These are phyloP conservation scores for Apantesis nais DNA, from an alignment of 2,888 invertebrate species.

Conservation along the genomic window DNA sequence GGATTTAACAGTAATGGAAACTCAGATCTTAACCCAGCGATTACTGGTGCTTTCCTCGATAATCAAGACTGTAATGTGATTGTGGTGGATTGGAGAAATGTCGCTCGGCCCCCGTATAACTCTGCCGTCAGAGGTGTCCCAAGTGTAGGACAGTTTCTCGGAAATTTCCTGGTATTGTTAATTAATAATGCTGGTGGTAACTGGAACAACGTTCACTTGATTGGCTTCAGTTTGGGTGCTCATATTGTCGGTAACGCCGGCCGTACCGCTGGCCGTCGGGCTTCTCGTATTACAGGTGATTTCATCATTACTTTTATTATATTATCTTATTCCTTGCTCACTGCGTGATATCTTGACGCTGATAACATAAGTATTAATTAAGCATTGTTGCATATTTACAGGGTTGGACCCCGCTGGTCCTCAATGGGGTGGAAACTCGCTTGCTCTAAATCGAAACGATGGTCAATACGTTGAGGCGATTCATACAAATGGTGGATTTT, in stretches of 20 bases:
- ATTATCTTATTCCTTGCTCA: not conserved
- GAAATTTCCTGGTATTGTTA: slow-evolving; percentile 73
- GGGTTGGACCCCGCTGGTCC: too few species aligned
- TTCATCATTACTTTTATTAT: not conserved
- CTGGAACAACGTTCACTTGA: too few species aligned
- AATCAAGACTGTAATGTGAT: slow-evolving; percentile 69
- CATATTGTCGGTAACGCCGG: too few species aligned
- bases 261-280: too few species aligned
- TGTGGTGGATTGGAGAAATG: slow-evolving; percentile 72
- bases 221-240: too few species aligned
- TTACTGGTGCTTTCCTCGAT: too few species aligned
- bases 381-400: slow-evolving; percentile 30
- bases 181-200: slow-evolving; percentile 67
- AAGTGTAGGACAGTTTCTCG: slow-evolving; percentile 65
- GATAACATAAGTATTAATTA: too few species aligned
- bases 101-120: slow-evolving; percentile 58
- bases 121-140: slow-evolving; percentile 65
- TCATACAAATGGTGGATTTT: slow-evolving; percentile 69
- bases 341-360: not conserved
- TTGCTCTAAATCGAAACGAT: slow-evolving; percentile 57
- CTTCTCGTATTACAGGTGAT: slow-evolving; percentile 65
- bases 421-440: slow-evolving; percentile 58
- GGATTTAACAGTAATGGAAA: too few species aligned
- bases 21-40: too few species aligned
- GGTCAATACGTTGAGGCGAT: slow-evolving; percentile 72